Percentiles rank a stretch among this genome's conserved stretches.
Conservation (phyloP, 1,140 invertebrate genomes). For the Drosophila serrata region DNA sequence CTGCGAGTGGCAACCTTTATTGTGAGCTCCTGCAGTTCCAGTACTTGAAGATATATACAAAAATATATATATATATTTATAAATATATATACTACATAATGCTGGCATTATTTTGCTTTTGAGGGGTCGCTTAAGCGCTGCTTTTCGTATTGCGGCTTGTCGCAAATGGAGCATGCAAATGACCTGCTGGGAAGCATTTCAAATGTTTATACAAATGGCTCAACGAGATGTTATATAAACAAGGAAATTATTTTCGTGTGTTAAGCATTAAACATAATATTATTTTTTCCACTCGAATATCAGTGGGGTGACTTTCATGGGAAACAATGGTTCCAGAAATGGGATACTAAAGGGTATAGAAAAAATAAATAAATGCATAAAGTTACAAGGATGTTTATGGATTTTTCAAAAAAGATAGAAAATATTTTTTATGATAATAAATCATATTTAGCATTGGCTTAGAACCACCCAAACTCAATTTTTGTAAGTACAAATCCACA, state of each 20-base stretch:
- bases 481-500: slow-evolving; percentile 42
- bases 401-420: too few species aligned
- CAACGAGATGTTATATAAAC: slow-evolving; percentile 44
- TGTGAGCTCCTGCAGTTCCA: slow-evolving; percentile 21
- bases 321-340: background rate
- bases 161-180: slow-evolving; percentile 73
- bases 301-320: background rate
- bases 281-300: slow-evolving; percentile 32
- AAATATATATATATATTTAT: slow-evolving; percentile 1
- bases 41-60: slow-evolving; percentile 1
- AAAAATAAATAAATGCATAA: background rate
- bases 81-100: slow-evolving; percentile 15
- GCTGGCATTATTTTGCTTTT: slow-evolving; percentile 14
- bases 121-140: slow-evolving; percentile 27
- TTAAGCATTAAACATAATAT: slow-evolving; percentile 30
- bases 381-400: background rate
- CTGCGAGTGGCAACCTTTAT: slow-evolving; percentile 41
- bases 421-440: background rate
- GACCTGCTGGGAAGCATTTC: slow-evolving; percentile 63
- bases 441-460: slow-evolving; percentile 11
- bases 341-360: background rate
- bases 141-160: slow-evolving; percentile 32
- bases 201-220: slow-evolving; percentile 68
- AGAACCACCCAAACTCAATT: slow-evolving; percentile 41
- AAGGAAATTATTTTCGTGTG: slow-evolving; percentile 40